These are phyloP conservation scores for Spongia lamella DNA, from an alignment of 37 sponge, comb jelly and placozoan species.

Conservation along the genomic window DNA sequence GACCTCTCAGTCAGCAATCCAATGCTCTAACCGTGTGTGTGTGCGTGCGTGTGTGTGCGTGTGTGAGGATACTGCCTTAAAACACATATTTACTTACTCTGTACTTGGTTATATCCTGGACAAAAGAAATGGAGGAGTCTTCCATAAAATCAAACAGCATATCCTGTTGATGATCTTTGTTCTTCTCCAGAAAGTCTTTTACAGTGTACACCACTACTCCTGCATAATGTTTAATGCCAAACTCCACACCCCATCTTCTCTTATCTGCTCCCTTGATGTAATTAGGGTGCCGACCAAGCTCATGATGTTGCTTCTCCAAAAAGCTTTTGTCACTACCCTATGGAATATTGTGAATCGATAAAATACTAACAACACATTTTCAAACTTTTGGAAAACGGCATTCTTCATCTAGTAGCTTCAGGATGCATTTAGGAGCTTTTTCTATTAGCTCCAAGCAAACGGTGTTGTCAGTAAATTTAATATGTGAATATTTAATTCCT, in stretches of 20 bases:
- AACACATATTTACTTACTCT: slow-evolving; percentile 51
- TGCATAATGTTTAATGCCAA: slow-evolving; percentile 88
- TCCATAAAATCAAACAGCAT: slow-evolving; percentile 86
- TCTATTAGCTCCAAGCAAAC: slow-evolving; percentile 91
- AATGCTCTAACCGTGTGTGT: too few relatives aligned
- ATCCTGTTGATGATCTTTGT: slow-evolving; percentile 94
- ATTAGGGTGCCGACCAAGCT: slow-evolving; percentile 63
- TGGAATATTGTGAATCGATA: not conserved
- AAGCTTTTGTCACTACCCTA: slow-evolving; percentile 85
- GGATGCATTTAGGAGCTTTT: slow-evolving; percentile 91
- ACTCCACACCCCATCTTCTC: slow-evolving; percentile 74
- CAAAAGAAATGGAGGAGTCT: slow-evolving; percentile 62
- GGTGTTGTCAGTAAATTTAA: slow-evolving; percentile 93
- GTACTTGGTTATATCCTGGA: slow-evolving; percentile 65
- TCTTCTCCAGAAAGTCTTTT: slow-evolving; percentile 82
- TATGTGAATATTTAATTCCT: slow-evolving; percentile 91
- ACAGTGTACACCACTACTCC: slow-evolving; percentile 87
- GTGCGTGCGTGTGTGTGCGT: too few relatives aligned
- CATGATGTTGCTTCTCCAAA: slow-evolving; percentile 84
- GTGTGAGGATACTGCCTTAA: too few relatives aligned
- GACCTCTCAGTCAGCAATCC: too few relatives aligned
- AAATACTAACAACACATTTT: not conserved
- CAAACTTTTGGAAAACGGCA: slow-evolving; percentile 88
- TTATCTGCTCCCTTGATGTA: slow-evolving; percentile 82
- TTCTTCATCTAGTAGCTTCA: slow-evolving; percentile 91